Conservation (phyloP, 2,888 invertebrate species). For the Tetanocera ferruginea region DNA sequence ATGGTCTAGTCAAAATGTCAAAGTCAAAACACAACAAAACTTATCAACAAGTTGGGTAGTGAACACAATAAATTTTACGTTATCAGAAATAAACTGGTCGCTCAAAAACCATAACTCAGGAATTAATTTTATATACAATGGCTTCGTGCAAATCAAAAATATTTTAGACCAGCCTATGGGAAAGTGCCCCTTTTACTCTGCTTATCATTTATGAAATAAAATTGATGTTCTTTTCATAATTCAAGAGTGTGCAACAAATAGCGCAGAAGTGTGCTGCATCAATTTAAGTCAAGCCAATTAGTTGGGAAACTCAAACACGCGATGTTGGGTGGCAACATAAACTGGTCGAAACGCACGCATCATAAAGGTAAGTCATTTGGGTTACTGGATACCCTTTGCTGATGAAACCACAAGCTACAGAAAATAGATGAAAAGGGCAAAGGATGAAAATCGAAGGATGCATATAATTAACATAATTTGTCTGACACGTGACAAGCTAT, state of each 20-base stretch:
- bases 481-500: constrained; percentile 66
- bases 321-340: neutral
- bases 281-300: constrained; percentile 40
- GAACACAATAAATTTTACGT: neutral
- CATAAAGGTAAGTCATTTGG: too few relatives aligned
- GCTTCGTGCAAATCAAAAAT: neutral
- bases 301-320: constrained; percentile 16
- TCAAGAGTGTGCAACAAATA: constrained; percentile 8
- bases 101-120: neutral
- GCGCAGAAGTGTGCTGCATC: constrained; percentile 22
- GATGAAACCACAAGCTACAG: neutral
- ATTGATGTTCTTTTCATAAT: constrained; percentile 15
- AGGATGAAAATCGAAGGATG: constrained; percentile 51
- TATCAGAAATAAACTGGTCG: too few relatives aligned
- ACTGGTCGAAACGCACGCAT: too few relatives aligned
- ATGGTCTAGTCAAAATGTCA: neutral
- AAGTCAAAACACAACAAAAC: neutral
- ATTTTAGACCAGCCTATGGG: neutral
- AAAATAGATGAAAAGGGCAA: neutral
- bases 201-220: neutral
- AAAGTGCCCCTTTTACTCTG: neutral
- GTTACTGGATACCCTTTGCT: neutral
- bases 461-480: constrained; percentile 69
- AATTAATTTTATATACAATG: neutral
- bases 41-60: neutral